Evolutionary conservation across 2,888 invertebrate genomes (phyloP), one percentile per base, ranked within the genome.

Genomic region (Cosmorhoe ocellata): DNA sequence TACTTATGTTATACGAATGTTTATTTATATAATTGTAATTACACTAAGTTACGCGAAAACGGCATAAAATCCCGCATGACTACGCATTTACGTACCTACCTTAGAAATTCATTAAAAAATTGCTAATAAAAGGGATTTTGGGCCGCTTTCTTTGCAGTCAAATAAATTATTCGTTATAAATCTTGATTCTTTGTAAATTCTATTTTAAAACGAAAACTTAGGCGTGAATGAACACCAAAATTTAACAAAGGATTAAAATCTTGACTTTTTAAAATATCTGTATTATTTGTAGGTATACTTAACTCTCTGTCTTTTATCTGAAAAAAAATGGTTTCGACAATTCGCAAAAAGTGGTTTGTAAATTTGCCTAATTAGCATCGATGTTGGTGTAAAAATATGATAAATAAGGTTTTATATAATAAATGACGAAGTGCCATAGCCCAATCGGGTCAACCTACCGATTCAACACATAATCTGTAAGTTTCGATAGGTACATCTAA

Each of bases 371-470:
- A 58, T 66, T 58, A 56, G 65, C 70, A 63, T 66, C 65, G 67
- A 67, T 64, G 71, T 63, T 72, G 71, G 72, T 79, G 76, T 78
- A 76, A 71, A 77, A 37, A 44, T 52, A 46, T 69, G 70, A 76
- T 61, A n/a, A n/a, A n/a, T n/a, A n/a, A n/a, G n/a, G n/a, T 77
- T 75, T 77, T 76, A 3, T 77, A 71, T 73, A 73, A 63, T 68
- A 39, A 76, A 77, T 76, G 74, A 74, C 77, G 78, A 84, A 79
- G 87, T 88, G 87, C 87, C 87, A 88, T 87, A 87, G 67, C 76
- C 81, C 74, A 60, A 66, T 69, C 48, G 79, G 78, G 76, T 71
- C 64, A 73, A 65, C 79, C 80, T 80, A 76, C 79, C 79, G 76
- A 79, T 70, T 74, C 76, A 69, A 68, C 64, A 64, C 63, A n/a